Evolutionary conservation across 2,888 invertebrate genomes (phyloP), one percentile per base, ranked within the genome.

Genomic region (Salpingus planirostris): DNA sequence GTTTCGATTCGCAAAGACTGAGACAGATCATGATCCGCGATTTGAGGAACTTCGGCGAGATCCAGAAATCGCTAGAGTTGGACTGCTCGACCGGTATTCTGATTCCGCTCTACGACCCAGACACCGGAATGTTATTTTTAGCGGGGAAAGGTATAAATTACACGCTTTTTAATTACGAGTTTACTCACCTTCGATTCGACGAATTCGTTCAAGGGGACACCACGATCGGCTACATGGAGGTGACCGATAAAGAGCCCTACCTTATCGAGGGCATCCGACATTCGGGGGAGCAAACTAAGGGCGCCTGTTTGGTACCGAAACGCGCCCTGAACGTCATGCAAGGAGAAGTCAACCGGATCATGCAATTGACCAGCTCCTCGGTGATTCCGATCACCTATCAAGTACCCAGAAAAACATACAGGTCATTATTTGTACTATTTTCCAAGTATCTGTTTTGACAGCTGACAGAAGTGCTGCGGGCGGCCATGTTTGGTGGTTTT

Each of bases 321-420:
- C 70, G 91, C 35, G 89, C 90, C 0, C 67, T 96, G 21, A 81
- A 86, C 50, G 90, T 95, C n/a, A 96, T 96, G 95, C 86, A 89
- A 49, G 93, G 92, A 1, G 96, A 96, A 67, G 95, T 96, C 3
- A 91, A 93, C 66, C 69, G 93, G 43, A 73, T 96, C 26, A 68
- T 95, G 32, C 87, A 95, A 55, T 69, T 96, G 33, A 83, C 90
- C 3, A 82, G 89, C 33, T 77, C 80, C 33, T 78, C 85, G 43
- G 87, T 96, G 24, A 80, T 92, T 54, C 93, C 95, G 11, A 82
- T 93, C 43, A 91, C 90, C 70, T 96, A 93, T 66, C 90, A 92
- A 66, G 65, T 65, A 41, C 64, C 64, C 30, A 56, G 65, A 41
- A 65, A 65, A 51, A 64, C 63, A 29, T 65, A 65, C 49, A 59